These are phyloP conservation scores for Tetrax tetrax DNA, from an alignment of 2,113 vertebrate species.

Conservation along the genomic window DNA sequence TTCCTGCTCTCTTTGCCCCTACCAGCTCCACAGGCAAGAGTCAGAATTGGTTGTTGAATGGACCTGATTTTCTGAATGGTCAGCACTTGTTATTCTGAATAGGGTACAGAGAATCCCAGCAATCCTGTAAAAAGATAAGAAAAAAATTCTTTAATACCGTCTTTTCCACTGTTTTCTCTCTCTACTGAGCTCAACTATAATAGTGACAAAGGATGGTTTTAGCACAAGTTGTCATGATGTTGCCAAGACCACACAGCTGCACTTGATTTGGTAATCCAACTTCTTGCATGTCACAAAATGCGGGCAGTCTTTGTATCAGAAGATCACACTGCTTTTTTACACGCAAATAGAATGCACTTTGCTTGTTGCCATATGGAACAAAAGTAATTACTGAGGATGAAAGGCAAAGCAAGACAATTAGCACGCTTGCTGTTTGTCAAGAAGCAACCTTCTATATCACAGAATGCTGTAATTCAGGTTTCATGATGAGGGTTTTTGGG, in stretches of 20 bases:
- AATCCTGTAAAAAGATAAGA: neutral
- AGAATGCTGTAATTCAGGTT: constrained; percentile 28
- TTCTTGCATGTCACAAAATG: constrained; percentile 9
- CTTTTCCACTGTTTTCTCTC: neutral
- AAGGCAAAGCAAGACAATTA: constrained; percentile 42
- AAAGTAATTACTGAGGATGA: constrained; percentile 54
- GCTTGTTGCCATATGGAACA: constrained; percentile 43
- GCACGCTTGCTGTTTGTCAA: neutral
- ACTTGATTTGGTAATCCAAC: constrained; percentile 13
- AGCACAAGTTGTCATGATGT: neutral
- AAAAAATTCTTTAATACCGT: neutral
- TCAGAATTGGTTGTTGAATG: neutral
- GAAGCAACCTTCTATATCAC: neutral
- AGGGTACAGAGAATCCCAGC: neutral
- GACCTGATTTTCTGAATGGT: neutral
- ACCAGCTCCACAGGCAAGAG: neutral
- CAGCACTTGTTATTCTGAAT: neutral
- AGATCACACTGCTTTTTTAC: constrained; percentile 8
- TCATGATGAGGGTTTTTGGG: neutral
- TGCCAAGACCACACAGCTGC: neutral
- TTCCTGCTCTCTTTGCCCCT: neutral
- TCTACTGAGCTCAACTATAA: neutral
- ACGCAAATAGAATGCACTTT: neutral
- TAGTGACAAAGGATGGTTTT: neutral
- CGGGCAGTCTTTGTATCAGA: constrained; percentile 30